These are phyloP conservation scores for Anoura caudifer DNA, from an alignment of 2,113 vertebrate species.

Conservation along the genomic window DNA sequence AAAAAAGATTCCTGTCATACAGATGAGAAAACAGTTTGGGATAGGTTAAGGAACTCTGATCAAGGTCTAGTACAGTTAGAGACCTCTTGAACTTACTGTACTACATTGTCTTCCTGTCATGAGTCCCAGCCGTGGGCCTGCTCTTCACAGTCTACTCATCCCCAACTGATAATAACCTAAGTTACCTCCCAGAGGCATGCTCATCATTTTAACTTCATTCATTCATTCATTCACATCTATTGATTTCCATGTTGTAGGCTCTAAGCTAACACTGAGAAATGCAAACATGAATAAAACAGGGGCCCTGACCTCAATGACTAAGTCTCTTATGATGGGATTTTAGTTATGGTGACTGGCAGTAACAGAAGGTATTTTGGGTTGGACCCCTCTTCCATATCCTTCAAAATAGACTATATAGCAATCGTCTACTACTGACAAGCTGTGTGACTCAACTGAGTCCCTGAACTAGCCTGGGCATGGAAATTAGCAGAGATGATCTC, in stretches of 20 bases:
- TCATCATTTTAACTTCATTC: background rate
- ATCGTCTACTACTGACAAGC: background rate
- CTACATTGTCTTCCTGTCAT: background rate
- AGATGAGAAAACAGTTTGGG: background rate
- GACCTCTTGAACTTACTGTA: background rate
- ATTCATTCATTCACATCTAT: background rate
- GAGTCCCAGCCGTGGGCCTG: background rate
- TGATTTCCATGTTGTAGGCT: background rate
- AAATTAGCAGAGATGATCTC: background rate
- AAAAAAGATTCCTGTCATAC: background rate
- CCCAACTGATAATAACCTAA: background rate
- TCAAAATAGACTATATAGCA: background rate
- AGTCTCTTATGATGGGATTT: background rate
- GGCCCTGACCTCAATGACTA: background rate
- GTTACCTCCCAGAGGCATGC: background rate
- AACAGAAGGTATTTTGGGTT: background rate
- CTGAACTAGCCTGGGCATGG: background rate
- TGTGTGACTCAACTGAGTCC: background rate
- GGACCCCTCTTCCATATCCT: background rate
- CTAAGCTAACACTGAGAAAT: background rate
- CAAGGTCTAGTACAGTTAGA: background rate
- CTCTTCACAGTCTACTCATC: background rate
- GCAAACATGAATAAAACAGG: background rate
- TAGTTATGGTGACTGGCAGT: background rate
- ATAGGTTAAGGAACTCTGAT: background rate